A percentile compares a stretch with the other conserved stretches of the same genome.
phyloP scores from a whole-genome alignment of 2,888 invertebrate species.

The Tipula helvola region DNA sequence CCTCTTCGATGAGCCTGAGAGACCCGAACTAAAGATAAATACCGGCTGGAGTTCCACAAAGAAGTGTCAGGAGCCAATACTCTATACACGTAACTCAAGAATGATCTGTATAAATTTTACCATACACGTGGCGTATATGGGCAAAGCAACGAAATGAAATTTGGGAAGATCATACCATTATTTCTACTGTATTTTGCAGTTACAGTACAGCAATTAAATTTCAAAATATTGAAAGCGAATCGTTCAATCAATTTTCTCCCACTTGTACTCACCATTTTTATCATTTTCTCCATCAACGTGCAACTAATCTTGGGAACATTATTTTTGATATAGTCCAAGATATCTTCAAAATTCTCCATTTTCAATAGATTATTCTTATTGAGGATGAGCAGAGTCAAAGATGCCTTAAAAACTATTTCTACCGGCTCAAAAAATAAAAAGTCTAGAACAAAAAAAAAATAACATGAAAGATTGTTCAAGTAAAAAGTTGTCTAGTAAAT shows the following conservation, averaged over 20 bases:
- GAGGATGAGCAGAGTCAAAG: conserved; percentile 68
- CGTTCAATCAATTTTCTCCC: not conserved
- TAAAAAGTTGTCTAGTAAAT: not conserved
- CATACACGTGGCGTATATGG: too few relatives aligned
- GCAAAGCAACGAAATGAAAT: too few relatives aligned
- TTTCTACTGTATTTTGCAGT: too few relatives aligned
- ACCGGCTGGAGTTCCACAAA: too few relatives aligned
- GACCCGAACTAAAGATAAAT: too few relatives aligned
- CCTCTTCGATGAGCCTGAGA: too few relatives aligned
- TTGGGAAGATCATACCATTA: too few relatives aligned
- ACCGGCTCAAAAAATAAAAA: conserved; percentile 80
- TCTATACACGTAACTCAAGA: too few relatives aligned
- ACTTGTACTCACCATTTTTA: conserved; percentile 53
- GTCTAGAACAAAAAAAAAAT: conserved; percentile 30
- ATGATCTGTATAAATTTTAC: too few relatives aligned
- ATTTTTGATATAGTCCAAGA: conserved; percentile 85
- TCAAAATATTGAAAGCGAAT: not conserved
- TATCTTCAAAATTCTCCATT: conserved; percentile 84
- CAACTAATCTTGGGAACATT: conserved; percentile 59
- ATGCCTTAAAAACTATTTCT: conserved; percentile 82
- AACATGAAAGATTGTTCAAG: not conserved
- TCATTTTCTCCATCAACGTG: conserved; percentile 60
- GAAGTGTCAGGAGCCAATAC: too few relatives aligned
- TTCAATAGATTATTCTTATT: conserved; percentile 73
- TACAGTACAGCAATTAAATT: too few relatives aligned